Percentiles rank a stretch among this genome's conserved stretches.
phyloP scores from a whole-genome alignment of 2,113 vertebrate genomes.

The Macrotus californicus region DNA sequence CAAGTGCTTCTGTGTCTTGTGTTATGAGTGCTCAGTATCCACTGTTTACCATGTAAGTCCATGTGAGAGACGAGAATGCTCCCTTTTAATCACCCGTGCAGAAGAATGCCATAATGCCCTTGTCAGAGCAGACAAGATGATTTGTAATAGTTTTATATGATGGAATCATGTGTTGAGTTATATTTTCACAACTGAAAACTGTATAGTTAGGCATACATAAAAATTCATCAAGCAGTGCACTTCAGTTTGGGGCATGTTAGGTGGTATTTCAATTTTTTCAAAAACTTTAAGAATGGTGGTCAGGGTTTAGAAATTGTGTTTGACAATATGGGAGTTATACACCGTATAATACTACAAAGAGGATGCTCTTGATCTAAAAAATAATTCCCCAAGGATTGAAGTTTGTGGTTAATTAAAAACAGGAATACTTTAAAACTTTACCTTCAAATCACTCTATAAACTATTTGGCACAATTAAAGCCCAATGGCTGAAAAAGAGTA shows the following conservation, averaged over 20 bases:
- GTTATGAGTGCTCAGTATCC: neutral
- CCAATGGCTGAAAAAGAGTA: constrained; percentile 33
- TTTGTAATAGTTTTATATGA: neutral
- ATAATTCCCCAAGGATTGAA: neutral
- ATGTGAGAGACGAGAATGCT: neutral
- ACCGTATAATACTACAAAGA: constrained; percentile 17
- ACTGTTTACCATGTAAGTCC: neutral
- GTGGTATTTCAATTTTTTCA: neutral
- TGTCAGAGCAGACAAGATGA: neutral
- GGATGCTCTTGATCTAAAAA: constrained; percentile 44
- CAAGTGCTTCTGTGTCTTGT: neutral
- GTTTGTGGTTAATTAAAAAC: constrained; percentile 58
- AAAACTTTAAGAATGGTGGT: neutral
- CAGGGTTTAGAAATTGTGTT: constrained; percentile 22
- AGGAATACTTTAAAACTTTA: constrained; percentile 46
- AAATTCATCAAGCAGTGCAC: neutral
- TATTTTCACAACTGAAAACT: neutral
- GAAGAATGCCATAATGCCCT: neutral
- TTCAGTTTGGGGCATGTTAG: constrained; percentile 4
- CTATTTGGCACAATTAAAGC: constrained; percentile 54
- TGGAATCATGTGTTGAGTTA: neutral
- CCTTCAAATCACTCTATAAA: neutral
- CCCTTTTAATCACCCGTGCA: neutral
- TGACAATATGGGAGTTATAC: constrained; percentile 29
- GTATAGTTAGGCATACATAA: neutral